These are phyloP conservation scores for Zaprionus tsacasi DNA, from an alignment of 1,140 invertebrate species.

Conservation along the genomic window DNA sequence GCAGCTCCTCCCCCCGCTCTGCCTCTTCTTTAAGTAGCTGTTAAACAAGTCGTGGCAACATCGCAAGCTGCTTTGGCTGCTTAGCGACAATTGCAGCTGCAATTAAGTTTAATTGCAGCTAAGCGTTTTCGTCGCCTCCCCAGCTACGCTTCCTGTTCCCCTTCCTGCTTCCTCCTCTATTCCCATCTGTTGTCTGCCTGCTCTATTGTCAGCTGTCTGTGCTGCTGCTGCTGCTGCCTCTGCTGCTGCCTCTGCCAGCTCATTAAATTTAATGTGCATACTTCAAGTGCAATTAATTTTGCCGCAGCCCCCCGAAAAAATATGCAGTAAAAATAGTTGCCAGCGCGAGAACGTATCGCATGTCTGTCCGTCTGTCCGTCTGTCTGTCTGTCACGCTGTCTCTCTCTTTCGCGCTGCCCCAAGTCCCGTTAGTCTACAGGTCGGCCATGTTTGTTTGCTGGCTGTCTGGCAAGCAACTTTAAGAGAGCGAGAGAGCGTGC, in stretches of 20 bases:
- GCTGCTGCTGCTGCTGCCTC: not conserved
- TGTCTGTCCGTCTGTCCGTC: not conserved
- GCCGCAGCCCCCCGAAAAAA: conserved; percentile 62
- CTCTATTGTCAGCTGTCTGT: conserved; percentile 3
- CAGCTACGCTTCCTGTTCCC: not conserved
- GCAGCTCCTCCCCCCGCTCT: not conserved
- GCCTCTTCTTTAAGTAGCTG: conserved; percentile 65
- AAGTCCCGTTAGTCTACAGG: not conserved
- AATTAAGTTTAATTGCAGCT: conserved; percentile 77
- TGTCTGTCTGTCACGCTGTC: too few relatives aligned
- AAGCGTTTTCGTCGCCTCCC: conserved; percentile 36
- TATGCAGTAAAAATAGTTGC: conserved; percentile 77
- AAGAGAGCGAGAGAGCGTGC: not conserved
- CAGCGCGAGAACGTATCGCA: conserved; percentile 48
- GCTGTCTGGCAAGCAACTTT: conserved; percentile 17
- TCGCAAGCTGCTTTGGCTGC: conserved; percentile 30
- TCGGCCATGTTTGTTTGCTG: not conserved
- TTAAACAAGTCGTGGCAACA: conserved; percentile 65
- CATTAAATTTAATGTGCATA: conserved; percentile 79
- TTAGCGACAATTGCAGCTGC: conserved; percentile 68
- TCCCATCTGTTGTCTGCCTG: not conserved
- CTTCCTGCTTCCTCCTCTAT: not conserved
- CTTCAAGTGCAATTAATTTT: conserved; percentile 78
- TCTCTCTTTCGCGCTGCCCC: not conserved
- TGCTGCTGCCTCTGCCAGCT: conserved; percentile 46